Base-by-base conservation (phyloP, 2,888 invertebrate genomes). In the Xylophagus ater region DNA sequence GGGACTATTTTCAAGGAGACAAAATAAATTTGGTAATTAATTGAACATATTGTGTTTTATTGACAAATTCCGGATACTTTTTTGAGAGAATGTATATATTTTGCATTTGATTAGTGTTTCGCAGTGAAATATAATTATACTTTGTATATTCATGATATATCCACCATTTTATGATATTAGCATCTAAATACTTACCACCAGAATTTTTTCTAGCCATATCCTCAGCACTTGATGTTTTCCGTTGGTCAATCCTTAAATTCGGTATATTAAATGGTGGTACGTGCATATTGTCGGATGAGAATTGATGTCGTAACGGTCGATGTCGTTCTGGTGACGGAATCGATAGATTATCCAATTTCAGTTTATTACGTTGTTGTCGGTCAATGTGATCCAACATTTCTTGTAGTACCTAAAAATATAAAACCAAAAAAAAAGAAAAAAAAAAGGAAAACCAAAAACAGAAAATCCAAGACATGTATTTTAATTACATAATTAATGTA, bases 331-430 rank as follows among this genome's bases (percentile, higher is more conserved):
- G 82, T 53, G 81, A 82, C 34, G 78, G 76, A 53, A 81, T 67
- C 26, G 81, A 74, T 44, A 81, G 67, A 60, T 81, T 81, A 59
- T 90, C 90, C 56, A 86, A 62, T 65, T 87, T 88, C 60, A 94
- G 71, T 65, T 89, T 89, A 65, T 85, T 84, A 34, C 88, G 76
- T 58, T 93, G 89, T 57, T 85, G 84, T 49, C 82, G 74, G 62
- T 89, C 88, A 47, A 90, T 87, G 56, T 78, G 81, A 54, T 83
- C 84, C 54, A 96, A 68, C 93, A 96, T 92, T 53, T 92, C 89
- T 58, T 90, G 85, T 42, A 94, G 71, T 32, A 92, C 84, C 74
- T 75, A 54, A 40, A 47, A 33, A 41, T n/a, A 14, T 9, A 24
- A 33, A 20, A 38, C 3, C 13, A 3, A 31, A 13, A 25, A 8